These are phyloP conservation scores for Atopsyche davidsoni DNA, from an alignment of 1,140 invertebrate genomes.

Conservation along the genomic window DNA sequence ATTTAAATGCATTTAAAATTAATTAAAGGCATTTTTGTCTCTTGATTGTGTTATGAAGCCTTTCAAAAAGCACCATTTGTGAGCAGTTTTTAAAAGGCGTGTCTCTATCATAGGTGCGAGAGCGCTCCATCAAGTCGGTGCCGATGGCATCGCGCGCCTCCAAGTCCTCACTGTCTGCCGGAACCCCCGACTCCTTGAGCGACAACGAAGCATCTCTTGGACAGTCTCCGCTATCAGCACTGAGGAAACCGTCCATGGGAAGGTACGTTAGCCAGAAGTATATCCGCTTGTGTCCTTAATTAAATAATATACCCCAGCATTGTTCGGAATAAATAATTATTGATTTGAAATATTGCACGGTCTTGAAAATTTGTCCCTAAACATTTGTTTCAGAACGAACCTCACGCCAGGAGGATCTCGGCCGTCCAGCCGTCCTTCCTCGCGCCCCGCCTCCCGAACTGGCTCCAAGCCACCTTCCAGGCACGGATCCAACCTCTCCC, in stretches of 20 bases:
- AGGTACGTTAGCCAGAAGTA: conserved; percentile 39
- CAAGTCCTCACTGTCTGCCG: conserved; percentile 68
- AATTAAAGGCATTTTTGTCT: too few species aligned
- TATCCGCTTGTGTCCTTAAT: too few species aligned
- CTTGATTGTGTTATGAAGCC: too few species aligned
- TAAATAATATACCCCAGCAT: too few species aligned
- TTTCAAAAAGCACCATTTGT: too few species aligned
- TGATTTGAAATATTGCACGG: too few species aligned
- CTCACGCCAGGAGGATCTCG: conserved; percentile 66
- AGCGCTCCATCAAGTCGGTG: conserved; percentile 76
- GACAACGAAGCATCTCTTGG: conserved; percentile 74
- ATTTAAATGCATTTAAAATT: too few species aligned
- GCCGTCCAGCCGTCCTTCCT: conserved; percentile 64
- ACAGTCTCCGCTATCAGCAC: conserved; percentile 52
- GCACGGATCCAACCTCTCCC: conserved; percentile 85
- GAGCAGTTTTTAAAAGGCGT: too few species aligned
- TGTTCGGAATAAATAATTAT: too few species aligned
- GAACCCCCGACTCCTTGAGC: conserved; percentile 80
- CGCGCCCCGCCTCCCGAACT: conserved; percentile 72
- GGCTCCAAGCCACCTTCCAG: conserved; percentile 86
- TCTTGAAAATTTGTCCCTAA: too few species aligned
- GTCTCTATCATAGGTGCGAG: conserved; percentile 69
- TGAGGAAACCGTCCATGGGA: conserved; percentile 51
- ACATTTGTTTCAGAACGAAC: conserved; percentile 42
- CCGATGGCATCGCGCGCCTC: conserved; percentile 70